A percentile compares a stretch with the other conserved stretches of the same genome.
phyloP scores from a whole-genome alignment of 1,140 invertebrate species.

The Atta texana region DNA sequence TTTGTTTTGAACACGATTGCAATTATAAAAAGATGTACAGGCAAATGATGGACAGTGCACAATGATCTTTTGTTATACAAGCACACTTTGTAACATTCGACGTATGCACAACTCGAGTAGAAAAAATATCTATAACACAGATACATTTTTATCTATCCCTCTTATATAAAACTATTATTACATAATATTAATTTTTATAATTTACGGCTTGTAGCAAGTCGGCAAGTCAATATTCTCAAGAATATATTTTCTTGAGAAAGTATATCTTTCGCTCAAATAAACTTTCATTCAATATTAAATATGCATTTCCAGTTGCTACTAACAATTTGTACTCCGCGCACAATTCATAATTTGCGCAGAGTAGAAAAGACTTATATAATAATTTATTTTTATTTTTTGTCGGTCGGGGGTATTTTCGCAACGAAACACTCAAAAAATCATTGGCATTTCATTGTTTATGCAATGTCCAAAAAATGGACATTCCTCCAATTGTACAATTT shows the following conservation, averaged over 20 bases:
- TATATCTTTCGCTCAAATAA: slow-evolving; percentile 58
- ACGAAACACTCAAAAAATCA: slow-evolving; percentile 75
- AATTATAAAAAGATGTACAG: slow-evolving; percentile 56
- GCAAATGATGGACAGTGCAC: slow-evolving; percentile 77
- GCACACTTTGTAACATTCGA: slow-evolving; percentile 78
- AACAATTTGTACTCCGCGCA: slow-evolving; percentile 48
- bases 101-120: slow-evolving; percentile 81
- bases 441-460: slow-evolving; percentile 78
- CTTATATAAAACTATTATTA: slow-evolving; percentile 81
- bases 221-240: slow-evolving; percentile 63
- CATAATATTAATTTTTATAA: slow-evolving; percentile 76
- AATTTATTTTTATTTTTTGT: slow-evolving; percentile 47
- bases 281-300: slow-evolving; percentile 45
- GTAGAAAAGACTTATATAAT: slow-evolving; percentile 42
- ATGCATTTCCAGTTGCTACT: slow-evolving; percentile 48
- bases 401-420: slow-evolving; percentile 70
- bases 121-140: slow-evolving; percentile 83
- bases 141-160: slow-evolving; percentile 77
- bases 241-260: slow-evolving; percentile 44
- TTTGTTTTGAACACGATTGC: slow-evolving; percentile 15
- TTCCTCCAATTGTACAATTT: slow-evolving; percentile 76
- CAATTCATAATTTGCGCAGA: slow-evolving; percentile 45
- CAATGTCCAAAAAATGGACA: slow-evolving; percentile 72
- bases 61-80: slow-evolving; percentile 75
- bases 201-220: slow-evolving; percentile 65